These are phyloP conservation scores for Iguana delicatissima DNA, from an alignment of 2,797 vertebrate genomes.

Conservation along the genomic window DNA sequence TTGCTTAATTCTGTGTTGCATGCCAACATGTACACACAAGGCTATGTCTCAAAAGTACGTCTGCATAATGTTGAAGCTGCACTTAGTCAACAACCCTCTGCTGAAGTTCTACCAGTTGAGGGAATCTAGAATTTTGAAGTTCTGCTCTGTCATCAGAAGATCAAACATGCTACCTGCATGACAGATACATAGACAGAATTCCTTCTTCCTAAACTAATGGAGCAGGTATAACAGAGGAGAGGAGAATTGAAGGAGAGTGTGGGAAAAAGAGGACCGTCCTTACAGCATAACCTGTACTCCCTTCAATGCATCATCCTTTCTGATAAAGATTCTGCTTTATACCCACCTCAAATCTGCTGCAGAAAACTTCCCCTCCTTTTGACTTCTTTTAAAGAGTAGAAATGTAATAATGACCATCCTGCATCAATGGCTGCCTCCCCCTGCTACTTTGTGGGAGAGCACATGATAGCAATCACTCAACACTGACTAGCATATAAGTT, in stretches of 20 bases:
- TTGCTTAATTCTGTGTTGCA: not conserved
- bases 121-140: no score
- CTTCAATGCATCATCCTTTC: not conserved
- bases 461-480: not conserved
- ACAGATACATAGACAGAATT: no score
- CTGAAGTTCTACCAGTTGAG: no score
- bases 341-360: not conserved
- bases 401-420: not conserved
- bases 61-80: not conserved
- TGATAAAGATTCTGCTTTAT: not conserved
- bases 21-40: not conserved
- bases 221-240: no score
- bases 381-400: not conserved
- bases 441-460: not conserved
- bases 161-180: no score
- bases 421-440: not conserved
- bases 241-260: no score
- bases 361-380: not conserved
- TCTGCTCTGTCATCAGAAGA: no score
- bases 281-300: not conserved
- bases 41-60: not conserved
- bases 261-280: no score
- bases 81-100: not conserved
- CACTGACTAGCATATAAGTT: not conserved
- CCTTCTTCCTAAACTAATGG: no score